phyloP scores from a whole-genome alignment of 2,113 vertebrate genomes.

The Cyanoderma ruficeps region DNA sequence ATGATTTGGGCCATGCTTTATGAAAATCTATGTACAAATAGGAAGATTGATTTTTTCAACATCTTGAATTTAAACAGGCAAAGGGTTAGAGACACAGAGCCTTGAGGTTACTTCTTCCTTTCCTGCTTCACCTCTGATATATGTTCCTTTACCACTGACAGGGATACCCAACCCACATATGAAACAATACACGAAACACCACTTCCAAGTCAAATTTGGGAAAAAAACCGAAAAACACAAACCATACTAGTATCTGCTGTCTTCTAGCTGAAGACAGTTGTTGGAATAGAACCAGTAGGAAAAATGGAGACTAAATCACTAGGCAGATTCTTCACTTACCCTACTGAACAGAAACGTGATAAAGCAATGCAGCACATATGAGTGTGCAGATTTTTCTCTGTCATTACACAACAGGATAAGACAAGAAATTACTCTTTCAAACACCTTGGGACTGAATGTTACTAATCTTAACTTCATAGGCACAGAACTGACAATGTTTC shows the following conservation, averaged over 20 bases:
- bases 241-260: fast-evolving
- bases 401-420: not conserved
- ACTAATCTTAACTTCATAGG: not conserved
- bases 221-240: not conserved
- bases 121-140: not conserved
- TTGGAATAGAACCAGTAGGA: fast-evolving
- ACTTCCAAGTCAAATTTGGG: not conserved
- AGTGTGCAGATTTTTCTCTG: not conserved
- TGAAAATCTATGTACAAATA: not conserved
- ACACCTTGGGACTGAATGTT: not conserved
- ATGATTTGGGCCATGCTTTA: not conserved
- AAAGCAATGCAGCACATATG: not conserved
- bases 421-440: not conserved
- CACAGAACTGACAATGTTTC: not conserved
- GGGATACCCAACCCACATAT: not conserved
- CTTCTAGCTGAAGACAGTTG: not conserved
- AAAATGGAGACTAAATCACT: not conserved
- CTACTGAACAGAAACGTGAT: not conserved
- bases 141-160: not conserved
- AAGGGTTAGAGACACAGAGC: not conserved
- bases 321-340: not conserved
- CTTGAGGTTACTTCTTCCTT: not conserved
- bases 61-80: not conserved
- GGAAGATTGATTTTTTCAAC: not conserved
- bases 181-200: not conserved